Conservation (phyloP, 53 echinoderm and acorn worm genomes). For the Temnopleurus reevesii region DNA sequence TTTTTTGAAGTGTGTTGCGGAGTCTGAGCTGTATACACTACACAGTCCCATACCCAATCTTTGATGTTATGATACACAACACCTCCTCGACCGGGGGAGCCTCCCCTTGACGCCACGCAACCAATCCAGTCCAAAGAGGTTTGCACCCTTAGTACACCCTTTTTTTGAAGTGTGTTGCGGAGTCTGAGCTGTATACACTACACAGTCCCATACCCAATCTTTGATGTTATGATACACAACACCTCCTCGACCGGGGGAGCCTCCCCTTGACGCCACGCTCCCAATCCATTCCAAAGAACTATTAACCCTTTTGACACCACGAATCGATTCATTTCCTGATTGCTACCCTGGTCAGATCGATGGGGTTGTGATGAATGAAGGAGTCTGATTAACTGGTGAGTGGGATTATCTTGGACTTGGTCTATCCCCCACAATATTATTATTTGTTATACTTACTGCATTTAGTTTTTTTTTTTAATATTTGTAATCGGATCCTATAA, state of each 20-base stretch:
- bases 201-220: too few relatives aligned
- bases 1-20: too few relatives aligned
- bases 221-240: slow-evolving; percentile 37
- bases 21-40: too few relatives aligned
- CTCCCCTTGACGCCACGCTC: neutral
- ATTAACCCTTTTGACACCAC: slow-evolving; percentile 27
- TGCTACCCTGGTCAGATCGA: slow-evolving; percentile 19
- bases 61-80: too few relatives aligned
- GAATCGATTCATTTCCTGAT: slow-evolving; percentile 15
- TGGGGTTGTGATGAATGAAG: neutral
- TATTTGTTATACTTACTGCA: neutral
- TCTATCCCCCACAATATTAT: neutral
- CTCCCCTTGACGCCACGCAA: too few relatives aligned
- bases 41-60: too few relatives aligned
- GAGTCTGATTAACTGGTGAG: neutral
- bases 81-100: too few relatives aligned
- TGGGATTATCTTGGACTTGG: neutral
- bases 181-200: too few relatives aligned
- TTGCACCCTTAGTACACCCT: too few relatives aligned
- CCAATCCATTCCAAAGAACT: neutral
- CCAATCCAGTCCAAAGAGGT: too few relatives aligned
- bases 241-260: neutral
- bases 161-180: too few relatives aligned
- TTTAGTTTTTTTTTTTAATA: neutral
- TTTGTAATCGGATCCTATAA: too few relatives aligned